Evolutionary conservation across 2,888 invertebrate genomes (phyloP).

Genomic region (Ochlodes sylvanus): DNA sequence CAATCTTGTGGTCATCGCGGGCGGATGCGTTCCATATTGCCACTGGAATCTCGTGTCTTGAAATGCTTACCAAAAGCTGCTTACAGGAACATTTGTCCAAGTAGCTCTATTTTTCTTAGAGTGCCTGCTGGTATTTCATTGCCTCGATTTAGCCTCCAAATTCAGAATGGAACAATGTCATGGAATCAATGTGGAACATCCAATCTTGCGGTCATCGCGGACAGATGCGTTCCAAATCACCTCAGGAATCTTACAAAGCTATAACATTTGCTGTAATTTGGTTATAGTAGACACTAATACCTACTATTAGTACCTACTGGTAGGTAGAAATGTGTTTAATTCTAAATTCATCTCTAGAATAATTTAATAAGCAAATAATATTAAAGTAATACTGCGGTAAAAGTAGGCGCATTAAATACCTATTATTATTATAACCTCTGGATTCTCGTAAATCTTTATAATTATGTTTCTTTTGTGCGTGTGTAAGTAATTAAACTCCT

Average conservation of each 20-base stretch:
- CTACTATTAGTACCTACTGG: too few relatives aligned
- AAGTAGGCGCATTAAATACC: too few relatives aligned
- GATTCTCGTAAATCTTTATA: too few relatives aligned
- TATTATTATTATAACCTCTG: too few relatives aligned
- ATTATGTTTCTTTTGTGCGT: too few relatives aligned
- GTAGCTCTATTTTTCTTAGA: background rate
- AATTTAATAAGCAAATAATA: too few relatives aligned
- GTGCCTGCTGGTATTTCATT: background rate
- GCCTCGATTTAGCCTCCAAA: background rate
- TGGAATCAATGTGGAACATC: background rate
- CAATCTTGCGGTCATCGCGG: constrained; percentile 9
- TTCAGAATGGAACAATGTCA: background rate
- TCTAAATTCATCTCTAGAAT: too few relatives aligned
- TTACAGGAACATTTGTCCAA: background rate
- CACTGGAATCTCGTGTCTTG: background rate
- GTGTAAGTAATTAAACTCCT: too few relatives aligned
- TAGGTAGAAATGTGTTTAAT: too few relatives aligned
- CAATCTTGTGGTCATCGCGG: background rate
- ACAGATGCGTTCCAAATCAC: constrained; percentile 1
- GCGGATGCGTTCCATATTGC: background rate
- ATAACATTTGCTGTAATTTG: background rate
- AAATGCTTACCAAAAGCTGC: background rate
- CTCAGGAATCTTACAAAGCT: background rate
- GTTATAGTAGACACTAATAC: too few relatives aligned
- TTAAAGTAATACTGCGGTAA: too few relatives aligned